These are phyloP conservation scores for Eupleurogrammus muticus DNA, from an alignment of 2,797 vertebrate species.

Conservation along the genomic window DNA sequence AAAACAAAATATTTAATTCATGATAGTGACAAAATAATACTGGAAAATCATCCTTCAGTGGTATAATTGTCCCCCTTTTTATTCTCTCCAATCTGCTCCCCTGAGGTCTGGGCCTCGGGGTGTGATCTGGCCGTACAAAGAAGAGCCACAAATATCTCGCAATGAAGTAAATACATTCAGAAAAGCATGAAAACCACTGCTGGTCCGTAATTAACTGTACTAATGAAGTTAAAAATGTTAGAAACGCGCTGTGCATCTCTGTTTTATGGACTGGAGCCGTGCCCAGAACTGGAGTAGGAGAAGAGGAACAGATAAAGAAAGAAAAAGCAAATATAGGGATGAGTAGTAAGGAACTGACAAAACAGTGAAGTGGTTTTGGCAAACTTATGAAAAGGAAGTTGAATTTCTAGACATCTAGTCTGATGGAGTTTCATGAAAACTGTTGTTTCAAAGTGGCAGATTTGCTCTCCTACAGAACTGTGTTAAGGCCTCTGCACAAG, in stretches of 20 bases:
- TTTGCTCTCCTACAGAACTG: too few relatives aligned
- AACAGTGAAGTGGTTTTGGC: slow-evolving; percentile 14
- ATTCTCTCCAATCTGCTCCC: slow-evolving; percentile 26
- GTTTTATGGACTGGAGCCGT: slow-evolving; percentile 32
- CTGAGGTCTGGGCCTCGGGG: slow-evolving; percentile 34
- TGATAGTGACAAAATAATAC: slow-evolving; percentile 67
- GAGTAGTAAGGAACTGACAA: slow-evolving; percentile 12
- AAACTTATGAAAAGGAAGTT: slow-evolving; percentile 17
- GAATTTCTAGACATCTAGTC: not conserved
- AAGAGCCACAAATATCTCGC: slow-evolving; percentile 5
- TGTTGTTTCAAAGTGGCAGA: not conserved
- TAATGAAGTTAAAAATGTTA: slow-evolving; percentile 24
- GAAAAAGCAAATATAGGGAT: slow-evolving; percentile 9
- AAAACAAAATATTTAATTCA: slow-evolving; percentile 77
- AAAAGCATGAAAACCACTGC: slow-evolving; percentile 16
- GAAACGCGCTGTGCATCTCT: not conserved
- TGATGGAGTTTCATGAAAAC: not conserved
- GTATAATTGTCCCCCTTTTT: slow-evolving; percentile 12
- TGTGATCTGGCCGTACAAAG: slow-evolving; percentile 37
- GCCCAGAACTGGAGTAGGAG: slow-evolving; percentile 14
- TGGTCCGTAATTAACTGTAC: slow-evolving; percentile 24
- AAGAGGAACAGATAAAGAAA: slow-evolving; percentile 29
- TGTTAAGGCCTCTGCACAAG: too few relatives aligned
- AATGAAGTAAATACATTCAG: slow-evolving; percentile 17
- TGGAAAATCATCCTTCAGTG: slow-evolving; percentile 59